Percentiles rank a stretch among this genome's conserved stretches.
These are phyloP conservation scores for Hyposoter dolosus DNA, from an alignment of 2,888 invertebrate genomes.

Conservation along the genomic window DNA sequence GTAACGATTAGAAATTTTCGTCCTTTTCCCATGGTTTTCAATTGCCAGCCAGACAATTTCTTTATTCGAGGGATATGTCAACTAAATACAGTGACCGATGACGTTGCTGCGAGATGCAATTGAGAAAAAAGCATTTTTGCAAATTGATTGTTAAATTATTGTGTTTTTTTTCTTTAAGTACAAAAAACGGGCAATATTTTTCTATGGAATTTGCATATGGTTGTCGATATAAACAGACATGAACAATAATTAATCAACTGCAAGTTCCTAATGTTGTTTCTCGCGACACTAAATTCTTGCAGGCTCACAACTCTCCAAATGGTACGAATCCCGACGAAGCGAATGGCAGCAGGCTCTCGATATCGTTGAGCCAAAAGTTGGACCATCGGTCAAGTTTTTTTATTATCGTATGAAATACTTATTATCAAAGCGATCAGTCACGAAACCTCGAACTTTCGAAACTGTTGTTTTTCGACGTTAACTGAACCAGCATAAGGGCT, in stretches of 20 bases:
- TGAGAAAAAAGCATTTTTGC: not conserved
- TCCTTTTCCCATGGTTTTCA: not conserved
- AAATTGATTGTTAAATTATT: not conserved
- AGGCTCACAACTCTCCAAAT: no score
- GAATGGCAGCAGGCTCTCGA: not conserved
- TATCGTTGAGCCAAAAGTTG: not conserved
- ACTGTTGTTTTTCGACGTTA: no score
- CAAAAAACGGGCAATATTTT: not conserved
- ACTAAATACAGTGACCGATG: not conserved
- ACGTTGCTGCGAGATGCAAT: not conserved
- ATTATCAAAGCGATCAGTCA: not conserved
- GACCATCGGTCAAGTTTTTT: no score
- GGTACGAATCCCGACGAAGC: not conserved
- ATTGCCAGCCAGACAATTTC: not conserved
- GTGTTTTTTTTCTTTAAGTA: not conserved
- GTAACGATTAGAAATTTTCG: not conserved
- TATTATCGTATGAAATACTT: no score
- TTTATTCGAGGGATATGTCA: not conserved
- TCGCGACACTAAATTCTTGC: no score
- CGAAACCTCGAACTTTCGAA: no score
- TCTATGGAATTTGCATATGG: not conserved
- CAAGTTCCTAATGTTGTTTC: not conserved
- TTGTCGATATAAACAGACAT: not conserved
- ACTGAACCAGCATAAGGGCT: not conserved
- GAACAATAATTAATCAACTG: not conserved